Evolutionary conservation across 2,888 invertebrate species (phyloP).

Genomic region (Apodemia mormo): DNA sequence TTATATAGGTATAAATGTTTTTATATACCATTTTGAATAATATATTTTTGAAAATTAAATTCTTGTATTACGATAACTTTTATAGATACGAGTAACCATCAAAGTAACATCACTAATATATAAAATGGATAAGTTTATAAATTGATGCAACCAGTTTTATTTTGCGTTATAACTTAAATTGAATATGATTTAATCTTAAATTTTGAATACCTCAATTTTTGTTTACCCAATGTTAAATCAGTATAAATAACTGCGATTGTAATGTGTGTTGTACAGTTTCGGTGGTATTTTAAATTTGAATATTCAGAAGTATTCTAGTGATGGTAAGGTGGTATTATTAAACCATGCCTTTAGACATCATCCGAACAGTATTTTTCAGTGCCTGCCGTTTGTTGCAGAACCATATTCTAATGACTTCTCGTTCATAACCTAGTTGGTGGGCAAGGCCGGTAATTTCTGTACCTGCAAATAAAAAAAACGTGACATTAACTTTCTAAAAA

Average conservation of each 20-base stretch:
- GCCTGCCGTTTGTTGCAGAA: slow-evolving; percentile 99
- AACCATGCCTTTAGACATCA: slow-evolving; percentile 95
- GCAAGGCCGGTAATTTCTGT: slow-evolving; percentile 98
- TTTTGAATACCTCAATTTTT: not conserved
- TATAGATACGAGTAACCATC: not conserved
- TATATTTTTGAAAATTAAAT: not conserved
- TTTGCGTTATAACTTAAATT: not conserved
- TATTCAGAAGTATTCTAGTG: slow-evolving; percentile 27
- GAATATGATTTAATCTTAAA: not conserved
- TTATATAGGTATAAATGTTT: no score
- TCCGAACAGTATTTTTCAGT: slow-evolving; percentile 97
- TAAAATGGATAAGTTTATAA: not conserved
- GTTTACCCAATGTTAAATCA: not conserved
- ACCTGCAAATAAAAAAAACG: slow-evolving; percentile 82
- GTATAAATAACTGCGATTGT: not conserved
- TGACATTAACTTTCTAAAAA: no score
- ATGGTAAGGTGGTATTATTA: slow-evolving; percentile 54
- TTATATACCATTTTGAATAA: not conserved
- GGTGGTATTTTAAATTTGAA: slow-evolving; percentile 9
- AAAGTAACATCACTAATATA: not conserved
- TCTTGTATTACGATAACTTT: not conserved
- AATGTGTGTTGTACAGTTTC: slow-evolving; percentile 1
- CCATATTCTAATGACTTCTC: slow-evolving; percentile 99
- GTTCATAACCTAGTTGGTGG: slow-evolving; percentile 97
- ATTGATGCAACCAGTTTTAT: not conserved